A percentile compares a stretch with the other conserved stretches of the same genome.
phyloP scores from a whole-genome alignment of 2,888 invertebrate genomes.

The Thymelicus acteon region DNA sequence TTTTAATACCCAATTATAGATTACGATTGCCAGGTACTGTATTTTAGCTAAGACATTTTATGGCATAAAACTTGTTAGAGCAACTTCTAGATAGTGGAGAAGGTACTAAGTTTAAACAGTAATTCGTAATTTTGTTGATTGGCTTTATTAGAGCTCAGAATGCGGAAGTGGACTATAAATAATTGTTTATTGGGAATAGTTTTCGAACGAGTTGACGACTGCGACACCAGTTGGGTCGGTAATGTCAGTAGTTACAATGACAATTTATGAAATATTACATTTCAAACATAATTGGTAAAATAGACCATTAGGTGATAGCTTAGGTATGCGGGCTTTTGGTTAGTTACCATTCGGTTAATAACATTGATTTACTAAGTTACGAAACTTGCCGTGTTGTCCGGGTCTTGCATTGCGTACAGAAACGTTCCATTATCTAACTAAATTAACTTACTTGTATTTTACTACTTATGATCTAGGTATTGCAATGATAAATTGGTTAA shows the following conservation, averaged over 20 bases:
- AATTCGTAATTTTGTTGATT: constrained; percentile 46
- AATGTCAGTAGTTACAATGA: constrained; percentile 36
- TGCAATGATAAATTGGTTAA: not conserved
- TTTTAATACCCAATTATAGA: not conserved
- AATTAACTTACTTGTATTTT: not conserved
- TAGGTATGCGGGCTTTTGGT: constrained; percentile 17
- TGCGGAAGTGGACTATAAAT: constrained; percentile 56
- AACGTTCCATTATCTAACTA: not conserved
- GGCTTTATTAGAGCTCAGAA: constrained; percentile 52
- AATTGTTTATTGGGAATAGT: constrained; percentile 53
- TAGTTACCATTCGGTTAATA: not conserved
- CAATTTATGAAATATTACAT: constrained; percentile 40
- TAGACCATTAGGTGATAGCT: constrained; percentile 17
- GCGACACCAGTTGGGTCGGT: constrained; percentile 40
- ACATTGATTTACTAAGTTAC: constrained; percentile 7
- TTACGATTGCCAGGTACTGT: not conserved
- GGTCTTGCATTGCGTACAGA: not conserved
- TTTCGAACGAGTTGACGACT: constrained; percentile 48
- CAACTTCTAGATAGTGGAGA: constrained; percentile 2
- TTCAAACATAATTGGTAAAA: constrained; percentile 32
- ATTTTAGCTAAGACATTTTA: constrained; percentile 24
- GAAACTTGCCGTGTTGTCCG: not conserved
- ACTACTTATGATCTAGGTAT: not conserved
- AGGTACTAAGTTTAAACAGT: constrained; percentile 8
- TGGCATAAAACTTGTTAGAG: constrained; percentile 2